phyloP scores from a whole-genome alignment of 2,113 vertebrate genomes.

The Pterocles orientalis region DNA sequence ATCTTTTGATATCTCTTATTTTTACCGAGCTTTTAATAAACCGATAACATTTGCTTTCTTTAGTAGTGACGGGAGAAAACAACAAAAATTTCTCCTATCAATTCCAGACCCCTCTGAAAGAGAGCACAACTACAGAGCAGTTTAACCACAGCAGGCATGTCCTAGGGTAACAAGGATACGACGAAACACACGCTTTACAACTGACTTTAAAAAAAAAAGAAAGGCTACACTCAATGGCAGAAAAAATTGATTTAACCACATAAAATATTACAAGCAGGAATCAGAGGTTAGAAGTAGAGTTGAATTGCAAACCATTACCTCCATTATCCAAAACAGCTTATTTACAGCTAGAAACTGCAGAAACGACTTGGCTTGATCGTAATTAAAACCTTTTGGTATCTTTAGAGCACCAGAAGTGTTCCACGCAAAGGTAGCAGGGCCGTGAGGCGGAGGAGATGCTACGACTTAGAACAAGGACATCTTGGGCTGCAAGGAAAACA shows the following conservation, averaged over 20 bases:
- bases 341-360: constrained; percentile 11
- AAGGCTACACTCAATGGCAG: constrained; percentile 47
- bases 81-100: not conserved
- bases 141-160: constrained; percentile 26
- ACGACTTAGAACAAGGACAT: not conserved
- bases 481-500: not conserved
- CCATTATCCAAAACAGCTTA: constrained; percentile 62
- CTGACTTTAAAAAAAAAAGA: not conserved
- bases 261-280: constrained; percentile 61
- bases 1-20: not conserved
- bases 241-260: constrained; percentile 71
- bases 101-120: not conserved
- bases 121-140: not conserved
- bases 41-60: not conserved
- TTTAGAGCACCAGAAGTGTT: constrained; percentile 63
- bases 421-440: constrained; percentile 27
- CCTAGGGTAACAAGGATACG: constrained; percentile 36
- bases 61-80: not conserved
- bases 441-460: not conserved
- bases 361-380: constrained; percentile 41
- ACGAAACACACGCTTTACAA: constrained; percentile 16
- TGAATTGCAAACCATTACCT: constrained; percentile 65
- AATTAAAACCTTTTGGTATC: constrained; percentile 73
- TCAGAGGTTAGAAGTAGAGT: constrained; percentile 66
- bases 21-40: not conserved